Evolutionary conservation across 2,113 vertebrate genomes (phyloP).

Genomic region (Dicaeum eximium): DNA sequence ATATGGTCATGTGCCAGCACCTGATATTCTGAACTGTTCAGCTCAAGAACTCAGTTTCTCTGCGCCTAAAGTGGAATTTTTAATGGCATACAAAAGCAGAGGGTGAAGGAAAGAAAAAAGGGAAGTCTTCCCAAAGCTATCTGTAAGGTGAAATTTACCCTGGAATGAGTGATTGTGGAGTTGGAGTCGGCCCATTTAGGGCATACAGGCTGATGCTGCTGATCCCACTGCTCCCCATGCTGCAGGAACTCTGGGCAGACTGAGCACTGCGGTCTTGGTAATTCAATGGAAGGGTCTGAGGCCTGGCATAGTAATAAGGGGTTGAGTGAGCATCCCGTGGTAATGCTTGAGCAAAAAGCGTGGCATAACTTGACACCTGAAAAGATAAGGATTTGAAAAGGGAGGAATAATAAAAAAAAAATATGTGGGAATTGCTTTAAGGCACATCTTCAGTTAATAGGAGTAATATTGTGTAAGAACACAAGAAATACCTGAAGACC

Average conservation of each 20-base stretch:
- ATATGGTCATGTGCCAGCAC: neutral
- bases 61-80: neutral
- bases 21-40: neutral
- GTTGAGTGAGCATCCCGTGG: constrained; percentile 94
- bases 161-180: constrained; percentile 83
- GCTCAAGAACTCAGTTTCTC: neutral
- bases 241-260: constrained; percentile 76
- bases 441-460: neutral
- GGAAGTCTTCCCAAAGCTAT: neutral
- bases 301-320: constrained; percentile 91
- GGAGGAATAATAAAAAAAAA: neutral
- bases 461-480: neutral
- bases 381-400: neutral
- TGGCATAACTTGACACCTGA: constrained; percentile 87
- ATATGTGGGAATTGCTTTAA: neutral
- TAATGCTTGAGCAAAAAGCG: constrained; percentile 89
- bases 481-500: neutral
- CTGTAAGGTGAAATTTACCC: constrained; percentile 73
- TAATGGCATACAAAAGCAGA: neutral
- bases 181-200: constrained; percentile 83
- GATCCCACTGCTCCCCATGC: constrained; percentile 91
- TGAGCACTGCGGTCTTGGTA: constrained; percentile 83
- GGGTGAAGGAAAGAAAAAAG: neutral
- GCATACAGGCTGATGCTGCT: constrained; percentile 86
- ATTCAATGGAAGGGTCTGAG: constrained; percentile 87